Evolutionary conservation across 2,113 vertebrate genomes (phyloP).

Genomic region (Scartelaos histophorus): DNA sequence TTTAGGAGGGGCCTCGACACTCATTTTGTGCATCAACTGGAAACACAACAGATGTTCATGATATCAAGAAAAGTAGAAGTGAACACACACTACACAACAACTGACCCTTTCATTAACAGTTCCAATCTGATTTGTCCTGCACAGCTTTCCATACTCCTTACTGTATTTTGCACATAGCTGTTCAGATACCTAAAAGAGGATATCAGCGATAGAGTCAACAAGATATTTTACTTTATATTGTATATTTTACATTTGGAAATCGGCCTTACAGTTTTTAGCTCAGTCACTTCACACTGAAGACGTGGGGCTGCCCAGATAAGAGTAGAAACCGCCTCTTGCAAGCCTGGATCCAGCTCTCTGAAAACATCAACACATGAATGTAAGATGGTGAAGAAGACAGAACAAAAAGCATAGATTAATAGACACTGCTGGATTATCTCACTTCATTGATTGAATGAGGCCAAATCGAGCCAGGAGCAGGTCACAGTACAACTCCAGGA

Average conservation of each 20-base stretch:
- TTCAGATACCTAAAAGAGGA: slow-evolving; percentile 86
- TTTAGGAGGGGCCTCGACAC: slow-evolving; percentile 94
- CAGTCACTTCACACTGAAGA: slow-evolving; percentile 90
- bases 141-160: slow-evolving; percentile 97
- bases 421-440: slow-evolving; percentile 54
- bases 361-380: background rate
- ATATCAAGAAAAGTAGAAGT: slow-evolving; percentile 1
- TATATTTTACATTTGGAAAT: slow-evolving; percentile 50
- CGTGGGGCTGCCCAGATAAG: slow-evolving; percentile 97
- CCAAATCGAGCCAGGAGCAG: slow-evolving; percentile 92
- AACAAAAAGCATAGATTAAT: background rate
- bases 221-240: background rate
- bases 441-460: slow-evolving; percentile 98
- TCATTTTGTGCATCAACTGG: slow-evolving; percentile 96
- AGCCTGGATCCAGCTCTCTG: slow-evolving; percentile 92
- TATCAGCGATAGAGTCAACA: background rate
- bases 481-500: slow-evolving; percentile 96
- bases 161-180: slow-evolving; percentile 98
- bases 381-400: background rate
- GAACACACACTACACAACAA: background rate
- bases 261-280: slow-evolving; percentile 90
- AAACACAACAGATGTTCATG: slow-evolving; percentile 19
- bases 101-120: slow-evolving; percentile 95
- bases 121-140: slow-evolving; percentile 96
- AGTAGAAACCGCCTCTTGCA: slow-evolving; percentile 95